Conservation (phyloP, 2,113 vertebrate genomes). For the Mirza zaza region DNA sequence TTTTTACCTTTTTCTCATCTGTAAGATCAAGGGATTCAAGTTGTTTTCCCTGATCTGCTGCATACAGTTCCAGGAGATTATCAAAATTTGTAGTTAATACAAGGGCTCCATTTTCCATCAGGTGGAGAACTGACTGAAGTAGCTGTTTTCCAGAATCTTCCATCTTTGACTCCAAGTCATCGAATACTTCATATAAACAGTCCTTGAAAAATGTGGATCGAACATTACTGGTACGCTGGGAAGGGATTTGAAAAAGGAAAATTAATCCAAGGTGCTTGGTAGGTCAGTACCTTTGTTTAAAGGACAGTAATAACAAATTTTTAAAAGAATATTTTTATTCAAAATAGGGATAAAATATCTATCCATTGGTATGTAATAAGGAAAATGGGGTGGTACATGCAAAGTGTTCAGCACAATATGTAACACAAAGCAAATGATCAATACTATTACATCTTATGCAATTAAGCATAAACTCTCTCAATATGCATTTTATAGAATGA, state of each 20-base stretch:
- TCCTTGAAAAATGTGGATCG: conserved; percentile 97
- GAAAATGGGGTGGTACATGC: not conserved
- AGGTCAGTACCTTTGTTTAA: not conserved
- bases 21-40: conserved; percentile 97
- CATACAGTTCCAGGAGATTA: conserved; percentile 95
- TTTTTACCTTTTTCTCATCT: conserved; percentile 94
- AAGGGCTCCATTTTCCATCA: conserved; percentile 95
- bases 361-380: not conserved
- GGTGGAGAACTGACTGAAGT: conserved; percentile 92
- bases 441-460: not conserved
- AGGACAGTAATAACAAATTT: not conserved
- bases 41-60: conserved; percentile 93
- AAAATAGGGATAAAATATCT: conserved; percentile 27
- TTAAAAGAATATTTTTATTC: conserved; percentile 28
- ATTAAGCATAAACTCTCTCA: not conserved
- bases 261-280: not conserved
- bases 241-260: conserved; percentile 57
- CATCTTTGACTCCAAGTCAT: conserved; percentile 96
- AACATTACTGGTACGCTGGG: conserved; percentile 94
- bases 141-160: conserved; percentile 95
- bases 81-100: conserved; percentile 98
- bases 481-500: not conserved
- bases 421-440: not conserved
- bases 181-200: conserved; percentile 97
- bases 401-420: not conserved